These are phyloP conservation scores for Biston betularia DNA, from an alignment of 2,888 invertebrate species.

Conservation along the genomic window DNA sequence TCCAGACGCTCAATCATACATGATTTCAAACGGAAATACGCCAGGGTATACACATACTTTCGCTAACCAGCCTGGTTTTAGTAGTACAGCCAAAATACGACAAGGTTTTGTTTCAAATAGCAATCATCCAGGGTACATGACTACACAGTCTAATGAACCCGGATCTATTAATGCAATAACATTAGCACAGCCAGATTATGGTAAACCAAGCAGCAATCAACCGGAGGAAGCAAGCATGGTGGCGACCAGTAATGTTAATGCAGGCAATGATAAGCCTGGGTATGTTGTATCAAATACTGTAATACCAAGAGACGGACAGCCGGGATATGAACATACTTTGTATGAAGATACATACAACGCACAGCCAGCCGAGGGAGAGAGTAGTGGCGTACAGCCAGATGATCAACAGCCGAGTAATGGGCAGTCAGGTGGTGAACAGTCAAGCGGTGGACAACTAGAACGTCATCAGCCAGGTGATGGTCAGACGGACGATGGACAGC, in stretches of 20 bases:
- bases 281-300: not conserved
- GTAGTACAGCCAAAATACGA: not conserved
- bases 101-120: not conserved
- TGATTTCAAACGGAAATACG: not conserved
- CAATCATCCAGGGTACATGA: constrained; percentile 1
- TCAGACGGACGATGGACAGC: not conserved
- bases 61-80: not conserved
- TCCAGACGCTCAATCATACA: not conserved
- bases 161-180: not conserved
- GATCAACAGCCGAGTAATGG: not conserved
- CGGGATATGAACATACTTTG: not conserved
- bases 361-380: not conserved
- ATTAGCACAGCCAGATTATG: not conserved
- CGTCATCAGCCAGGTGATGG: not conserved
- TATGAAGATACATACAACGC: no score
- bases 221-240: not conserved
- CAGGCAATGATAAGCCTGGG: not conserved
- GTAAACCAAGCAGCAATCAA: not conserved
- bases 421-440: not conserved
- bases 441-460: not conserved
- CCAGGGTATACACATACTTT: not conserved
- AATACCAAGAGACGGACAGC: not conserved
- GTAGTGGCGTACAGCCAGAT: not conserved
- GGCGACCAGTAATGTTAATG: not conserved
- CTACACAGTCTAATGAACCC: not conserved